phyloP scores from a whole-genome alignment of 1,140 invertebrate species.

The Phymastichus coffea region DNA sequence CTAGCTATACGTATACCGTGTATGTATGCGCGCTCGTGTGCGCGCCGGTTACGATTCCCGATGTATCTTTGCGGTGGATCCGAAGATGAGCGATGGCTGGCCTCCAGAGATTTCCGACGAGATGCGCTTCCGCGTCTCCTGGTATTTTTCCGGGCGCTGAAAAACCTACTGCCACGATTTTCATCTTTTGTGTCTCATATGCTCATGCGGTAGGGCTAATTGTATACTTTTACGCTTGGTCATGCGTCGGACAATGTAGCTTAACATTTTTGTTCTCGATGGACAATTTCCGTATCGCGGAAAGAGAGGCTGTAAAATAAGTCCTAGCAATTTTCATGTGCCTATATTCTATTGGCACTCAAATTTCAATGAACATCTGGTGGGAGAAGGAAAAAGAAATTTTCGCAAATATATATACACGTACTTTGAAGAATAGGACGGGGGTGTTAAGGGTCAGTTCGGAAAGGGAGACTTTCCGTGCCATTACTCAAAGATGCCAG shows the following conservation, averaged over 20 bases:
- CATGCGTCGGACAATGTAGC: too few species aligned
- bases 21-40: conserved; percentile 1
- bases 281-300: neutral
- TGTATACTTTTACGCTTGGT: too few species aligned
- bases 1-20: conserved; percentile 27
- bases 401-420: neutral
- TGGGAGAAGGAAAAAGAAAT: too few species aligned
- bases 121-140: conserved; percentile 15
- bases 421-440: neutral
- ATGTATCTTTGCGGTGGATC: neutral
- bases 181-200: neutral
- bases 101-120: conserved; percentile 32
- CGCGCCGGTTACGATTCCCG: too few species aligned
- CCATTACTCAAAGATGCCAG: conserved; percentile 55
- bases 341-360: too few species aligned
- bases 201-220: too few species aligned
- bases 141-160: neutral
- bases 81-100: conserved; percentile 36
- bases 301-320: neutral
- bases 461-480: conserved; percentile 20
- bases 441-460: neutral
- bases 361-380: too few species aligned
- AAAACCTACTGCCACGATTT: conserved; percentile 22
- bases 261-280: neutral
- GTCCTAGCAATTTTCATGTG: too few species aligned